Conservation (phyloP, 2,797 vertebrate genomes). For the Hypotaenidia okinawae region DNA sequence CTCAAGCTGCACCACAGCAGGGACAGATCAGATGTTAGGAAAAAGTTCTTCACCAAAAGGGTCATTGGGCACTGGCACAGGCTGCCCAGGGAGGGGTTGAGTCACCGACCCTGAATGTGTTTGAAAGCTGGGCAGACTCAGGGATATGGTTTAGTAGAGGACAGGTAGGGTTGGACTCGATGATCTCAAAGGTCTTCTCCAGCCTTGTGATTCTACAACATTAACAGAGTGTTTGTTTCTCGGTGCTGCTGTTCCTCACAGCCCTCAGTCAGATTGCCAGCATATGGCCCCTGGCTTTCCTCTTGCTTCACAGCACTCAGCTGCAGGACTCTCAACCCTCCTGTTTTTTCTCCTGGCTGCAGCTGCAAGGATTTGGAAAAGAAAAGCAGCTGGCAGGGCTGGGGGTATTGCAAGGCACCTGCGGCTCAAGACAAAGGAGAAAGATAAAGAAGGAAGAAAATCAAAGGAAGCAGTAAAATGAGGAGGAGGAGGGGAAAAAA, state of each 20-base stretch:
- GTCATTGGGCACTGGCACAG: no score
- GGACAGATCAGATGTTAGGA: no score
- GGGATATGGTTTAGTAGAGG: no score
- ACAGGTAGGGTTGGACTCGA: no score
- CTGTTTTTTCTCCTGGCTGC: not conserved
- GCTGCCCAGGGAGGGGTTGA: no score
- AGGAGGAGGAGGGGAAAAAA: not conserved
- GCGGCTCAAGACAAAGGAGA: not conserved
- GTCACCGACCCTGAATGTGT: no score
- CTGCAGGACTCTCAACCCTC: not conserved
- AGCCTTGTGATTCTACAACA: no score
- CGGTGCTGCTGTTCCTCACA: not conserved
- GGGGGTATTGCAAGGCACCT: not conserved
- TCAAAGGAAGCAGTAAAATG: not conserved
- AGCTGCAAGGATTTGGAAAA: not conserved
- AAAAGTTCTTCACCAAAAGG: no score
- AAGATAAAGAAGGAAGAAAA: not conserved
- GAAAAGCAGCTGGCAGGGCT: not conserved
- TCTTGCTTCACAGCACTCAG: accelerated
- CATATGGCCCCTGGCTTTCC: not conserved
- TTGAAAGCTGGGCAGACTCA: no score
- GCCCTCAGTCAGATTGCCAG: accelerated
- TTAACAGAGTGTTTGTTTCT: not conserved
- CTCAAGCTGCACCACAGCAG: no score
- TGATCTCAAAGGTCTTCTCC: no score